phyloP scores from a whole-genome alignment of 2,888 invertebrate genomes.

The Leptopilina drosophilae region DNA sequence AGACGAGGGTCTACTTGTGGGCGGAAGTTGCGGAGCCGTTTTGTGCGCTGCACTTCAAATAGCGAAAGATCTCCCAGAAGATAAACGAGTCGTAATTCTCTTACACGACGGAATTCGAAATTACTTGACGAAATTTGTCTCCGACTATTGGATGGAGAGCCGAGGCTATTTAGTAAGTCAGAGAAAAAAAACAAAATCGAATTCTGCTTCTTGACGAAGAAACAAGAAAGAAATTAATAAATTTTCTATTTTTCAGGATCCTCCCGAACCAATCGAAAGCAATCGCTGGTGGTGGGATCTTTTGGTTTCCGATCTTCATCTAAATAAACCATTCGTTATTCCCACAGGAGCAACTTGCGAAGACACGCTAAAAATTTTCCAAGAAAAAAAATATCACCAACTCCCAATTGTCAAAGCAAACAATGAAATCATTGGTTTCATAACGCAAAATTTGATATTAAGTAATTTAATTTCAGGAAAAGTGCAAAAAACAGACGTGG shows the following conservation, averaged over 20 bases:
- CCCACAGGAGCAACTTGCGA: constrained; percentile 81
- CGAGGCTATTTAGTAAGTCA: constrained; percentile 80
- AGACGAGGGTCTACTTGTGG: constrained; percentile 95
- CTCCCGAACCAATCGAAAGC: constrained; percentile 59
- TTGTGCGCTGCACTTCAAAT: constrained; percentile 86
- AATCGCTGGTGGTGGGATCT: constrained; percentile 88
- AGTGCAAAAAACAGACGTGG: constrained; percentile 80
- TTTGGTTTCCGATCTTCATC: constrained; percentile 79
- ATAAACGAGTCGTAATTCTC: constrained; percentile 92
- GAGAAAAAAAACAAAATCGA: neutral
- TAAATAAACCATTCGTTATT: constrained; percentile 77
- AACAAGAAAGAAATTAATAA: neutral
- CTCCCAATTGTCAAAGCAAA: constrained; percentile 82
- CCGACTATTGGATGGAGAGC: constrained; percentile 96
- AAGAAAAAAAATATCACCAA: constrained; percentile 82
- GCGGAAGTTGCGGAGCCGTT: constrained; percentile 95
- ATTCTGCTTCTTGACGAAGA: neutral
- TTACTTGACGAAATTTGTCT: constrained; percentile 98
- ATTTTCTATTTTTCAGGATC: constrained; percentile 58
- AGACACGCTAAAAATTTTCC: constrained; percentile 85
- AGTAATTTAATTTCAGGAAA: constrained; percentile 82
- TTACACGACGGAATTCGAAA: constrained; percentile 97
- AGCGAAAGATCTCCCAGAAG: constrained; percentile 86
- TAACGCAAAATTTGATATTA: constrained; percentile 85
- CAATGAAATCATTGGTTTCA: constrained; percentile 81